Evolutionary conservation across 1,140 invertebrate genomes (phyloP), one percentile per base, ranked within the genome.

Genomic region (Gyrodactylus salaris): DNA sequence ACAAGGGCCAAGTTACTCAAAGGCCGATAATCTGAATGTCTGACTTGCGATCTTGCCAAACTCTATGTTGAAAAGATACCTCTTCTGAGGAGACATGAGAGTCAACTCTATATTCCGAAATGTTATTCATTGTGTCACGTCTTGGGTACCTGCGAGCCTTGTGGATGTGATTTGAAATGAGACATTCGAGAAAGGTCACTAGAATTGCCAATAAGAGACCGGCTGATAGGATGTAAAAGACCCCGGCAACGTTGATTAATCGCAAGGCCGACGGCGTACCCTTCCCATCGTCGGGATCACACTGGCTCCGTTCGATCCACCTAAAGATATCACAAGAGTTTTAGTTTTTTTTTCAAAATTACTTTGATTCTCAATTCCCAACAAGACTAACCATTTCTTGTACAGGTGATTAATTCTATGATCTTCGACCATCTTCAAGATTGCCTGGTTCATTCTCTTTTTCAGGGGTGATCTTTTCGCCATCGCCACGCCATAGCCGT

Each of bases 151-250:
- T n/a, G n/a, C n/a, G n/a, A n/a, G n/a, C n/a, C n/a, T n/a, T n/a
- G n/a, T n/a, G n/a, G n/a, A n/a, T n/a, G n/a, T 54, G 34, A 54
- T n/a, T 54, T 54, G 34, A 7, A 54, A 54, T 54, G n/a, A 54
- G 68, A 74, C 94, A 93, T 81, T 94, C 90, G 70, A 91, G 80
- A 20, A 93, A 84, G 23, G 90, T 89, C 22, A 92, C 87, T 0
- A 87, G 84, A 77, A 97, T 86, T 1, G 91, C 89, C n/a, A 94
- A 79, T 0, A 90, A 85, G 25, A 98, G 85, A 72, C 84, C 93
- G 27, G 88, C 89, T 77, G 95, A 91, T 23, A 97, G 84, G 78
- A 98, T 94, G 83, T 96, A 97, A 82, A 97, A 98, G 78, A 96
- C 91, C 20, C 93, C 93, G 20, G 92, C 91, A 1, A 97, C 89